A percentile compares a stretch with the other conserved stretches of the same genome.
Evolutionary conservation across 2,888 invertebrate species (phyloP).

Genomic region (Caradrina clavipalpis): DNA sequence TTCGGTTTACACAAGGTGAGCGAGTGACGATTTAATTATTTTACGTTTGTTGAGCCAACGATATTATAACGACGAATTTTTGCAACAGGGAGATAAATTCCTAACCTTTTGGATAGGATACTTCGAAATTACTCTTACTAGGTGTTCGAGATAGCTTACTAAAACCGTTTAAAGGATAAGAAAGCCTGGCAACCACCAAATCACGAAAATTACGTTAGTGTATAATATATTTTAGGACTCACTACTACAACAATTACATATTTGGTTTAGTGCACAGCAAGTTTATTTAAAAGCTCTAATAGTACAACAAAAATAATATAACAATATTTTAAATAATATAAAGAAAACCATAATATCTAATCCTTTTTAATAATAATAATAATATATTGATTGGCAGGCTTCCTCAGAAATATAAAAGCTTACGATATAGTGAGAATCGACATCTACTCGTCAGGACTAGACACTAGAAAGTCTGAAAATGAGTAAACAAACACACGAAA

Average conservation of each 20-base stretch:
- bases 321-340: slow-evolving; percentile 62
- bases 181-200: slow-evolving; percentile 81
- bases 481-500: slow-evolving; percentile 88
- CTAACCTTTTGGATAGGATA: slow-evolving; percentile 29
- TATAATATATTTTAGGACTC: slow-evolving; percentile 66
- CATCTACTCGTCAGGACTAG: slow-evolving; percentile 88
- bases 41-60: slow-evolving; percentile 41
- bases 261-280: slow-evolving; percentile 89
- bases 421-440: slow-evolving; percentile 87
- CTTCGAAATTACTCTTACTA: slow-evolving; percentile 21
- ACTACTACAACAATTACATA: slow-evolving; percentile 75
- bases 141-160: slow-evolving; percentile 58
- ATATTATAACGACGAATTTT: slow-evolving; percentile 42
- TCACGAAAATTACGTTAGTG: slow-evolving; percentile 64
- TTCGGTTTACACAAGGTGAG: slow-evolving; percentile 46
- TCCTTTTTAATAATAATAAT: slow-evolving; percentile 58
- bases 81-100: slow-evolving; percentile 20
- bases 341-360: slow-evolving; percentile 62
- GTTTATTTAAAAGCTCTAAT: slow-evolving; percentile 75
- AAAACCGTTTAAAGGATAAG: slow-evolving; percentile 69
- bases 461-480: slow-evolving; percentile 87
- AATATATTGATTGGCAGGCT: slow-evolving; percentile 79
- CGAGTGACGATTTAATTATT: slow-evolving; percentile 53
- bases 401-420: slow-evolving; percentile 81
- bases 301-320: slow-evolving; percentile 65